Evolutionary conservation across 2,888 invertebrate genomes (phyloP), one percentile per base, ranked within the genome.

Genomic region (Philopedon plagiatum): DNA sequence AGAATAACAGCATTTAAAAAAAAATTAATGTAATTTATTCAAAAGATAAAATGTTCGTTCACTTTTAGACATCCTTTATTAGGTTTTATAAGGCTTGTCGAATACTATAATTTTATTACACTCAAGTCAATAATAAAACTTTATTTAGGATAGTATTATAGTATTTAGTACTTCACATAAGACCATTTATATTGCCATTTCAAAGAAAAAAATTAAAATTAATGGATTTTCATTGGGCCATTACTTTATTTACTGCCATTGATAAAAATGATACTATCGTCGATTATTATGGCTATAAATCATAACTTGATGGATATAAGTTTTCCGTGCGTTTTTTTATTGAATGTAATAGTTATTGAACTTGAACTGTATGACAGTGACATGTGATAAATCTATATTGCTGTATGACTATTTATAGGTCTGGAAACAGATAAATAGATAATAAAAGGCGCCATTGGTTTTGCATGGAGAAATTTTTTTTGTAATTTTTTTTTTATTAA

Each of bases 241-340:
- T 57, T 57, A 57, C 32, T 34, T 19, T 57, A 57, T 34, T 57
- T 57, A 57, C 29, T 34, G 21, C 37, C 57, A 21, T 11, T 37
- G 37, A 57, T 56, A 56, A 57, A 37, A 57, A 18, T 19, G 57
- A 34, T 37, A 26, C 13, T 51, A 57, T 57, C 37, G 29, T 29
- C 57, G 34, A 57, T 57, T 57, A 37, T 57, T 57, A 37, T 5
- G 1, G 18, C 21, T 18, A 57, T 57, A 57, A 34, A 57, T 57
- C 57, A 57, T 37, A 13, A 37, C 18, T 57, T 57, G 57, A 54
- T 32, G 32, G 18, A 29, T 54, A 54, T 32, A 46, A 23, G 44
- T 61, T 61, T 39, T 61, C 44, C 26, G 37, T 26, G 39, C 39
- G 23, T 29, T 61, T 61, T n/a, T 60, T 11, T 15, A 61, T 61